phyloP scores from a whole-genome alignment of 1,140 invertebrate genomes.

The Heliconius nattereri region DNA sequence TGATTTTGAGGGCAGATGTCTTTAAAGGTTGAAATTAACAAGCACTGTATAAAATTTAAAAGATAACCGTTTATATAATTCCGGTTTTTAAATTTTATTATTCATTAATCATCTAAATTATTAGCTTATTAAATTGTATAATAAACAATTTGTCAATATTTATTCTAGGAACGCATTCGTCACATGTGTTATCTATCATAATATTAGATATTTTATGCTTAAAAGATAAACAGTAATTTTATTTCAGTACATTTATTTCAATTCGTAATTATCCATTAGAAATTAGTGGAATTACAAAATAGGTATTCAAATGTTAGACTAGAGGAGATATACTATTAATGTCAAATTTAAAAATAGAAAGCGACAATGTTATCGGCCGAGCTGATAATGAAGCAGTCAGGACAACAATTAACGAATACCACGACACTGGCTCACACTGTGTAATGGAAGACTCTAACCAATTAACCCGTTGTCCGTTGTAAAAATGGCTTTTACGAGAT shows the following conservation, averaged over 20 bases:
- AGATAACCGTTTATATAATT: not conserved
- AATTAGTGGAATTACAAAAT: not conserved
- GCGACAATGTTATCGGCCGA: conserved; percentile 28
- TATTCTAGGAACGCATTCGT: not conserved
- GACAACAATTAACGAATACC: conserved; percentile 58
- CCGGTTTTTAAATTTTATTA: not conserved
- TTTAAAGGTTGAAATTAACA: no score
- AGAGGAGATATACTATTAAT: not conserved
- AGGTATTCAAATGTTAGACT: not conserved
- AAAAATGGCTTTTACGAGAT: conserved; percentile 33
- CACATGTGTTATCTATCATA: not conserved
- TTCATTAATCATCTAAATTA: not conserved
- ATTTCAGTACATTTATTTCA: no score
- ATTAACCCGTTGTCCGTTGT: conserved; percentile 54
- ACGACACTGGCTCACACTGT: conserved; percentile 57
- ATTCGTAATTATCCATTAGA: not conserved
- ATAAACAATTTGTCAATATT: not conserved
- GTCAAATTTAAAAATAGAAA: conserved; percentile 30
- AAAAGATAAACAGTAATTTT: not conserved
- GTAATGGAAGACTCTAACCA: conserved; percentile 65
- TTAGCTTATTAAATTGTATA: not conserved
- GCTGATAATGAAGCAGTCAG: conserved; percentile 51
- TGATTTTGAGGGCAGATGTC: no score
- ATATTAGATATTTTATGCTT: not conserved
- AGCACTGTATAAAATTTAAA: not conserved